Base-by-base conservation (phyloP, 2,888 invertebrate species). In the Plagiodera versicolora region DNA sequence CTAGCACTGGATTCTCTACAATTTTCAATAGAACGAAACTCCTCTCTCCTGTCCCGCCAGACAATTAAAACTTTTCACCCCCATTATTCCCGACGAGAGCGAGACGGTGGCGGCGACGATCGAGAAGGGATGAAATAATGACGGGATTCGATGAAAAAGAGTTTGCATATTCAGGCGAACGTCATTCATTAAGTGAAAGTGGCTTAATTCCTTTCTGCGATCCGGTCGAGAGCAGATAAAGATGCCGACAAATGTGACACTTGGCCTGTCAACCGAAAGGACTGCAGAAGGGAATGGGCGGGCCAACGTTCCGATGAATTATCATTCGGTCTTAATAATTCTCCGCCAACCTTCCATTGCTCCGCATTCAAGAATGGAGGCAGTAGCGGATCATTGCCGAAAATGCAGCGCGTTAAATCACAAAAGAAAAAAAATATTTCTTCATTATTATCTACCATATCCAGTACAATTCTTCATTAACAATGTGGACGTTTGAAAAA, bases 311-410 rank as follows among this genome's bases (percentile, higher is more conserved):
- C 67, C 67, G 68, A 72, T 70, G 70, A 69, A 77, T 76, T 76
- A 75, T 74, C 74, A 75, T 74, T 74, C 71, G 72, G 75, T 74
- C 75, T 75, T 77, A 74, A 75, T 75, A 76, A 76, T 75, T 76
- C 71, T 66, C 67, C 69, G 70, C 54, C 59, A 24, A 45, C 24
- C 55, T 17, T 16, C 24, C 28, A n/a, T n/a, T n/a, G n/a, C n/a
- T n/a, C n/a, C n/a, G n/a, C n/a, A n/a, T n/a, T n/a, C n/a, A n/a
- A n/a, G n/a, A n/a, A n/a, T n/a, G n/a, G n/a, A n/a, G n/a, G n/a
- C n/a, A n/a, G n/a, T n/a, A n/a, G n/a, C n/a, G n/a, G n/a, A n/a
- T n/a, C n/a, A n/a, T n/a, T n/a, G n/a, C n/a, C n/a, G n/a, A n/a
- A n/a, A n/a, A n/a, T n/a, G n/a, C n/a, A n/a, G n/a, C n/a, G n/a